Conservation (phyloP, 1,140 invertebrate genomes). For the Drosophila nikananu region DNA sequence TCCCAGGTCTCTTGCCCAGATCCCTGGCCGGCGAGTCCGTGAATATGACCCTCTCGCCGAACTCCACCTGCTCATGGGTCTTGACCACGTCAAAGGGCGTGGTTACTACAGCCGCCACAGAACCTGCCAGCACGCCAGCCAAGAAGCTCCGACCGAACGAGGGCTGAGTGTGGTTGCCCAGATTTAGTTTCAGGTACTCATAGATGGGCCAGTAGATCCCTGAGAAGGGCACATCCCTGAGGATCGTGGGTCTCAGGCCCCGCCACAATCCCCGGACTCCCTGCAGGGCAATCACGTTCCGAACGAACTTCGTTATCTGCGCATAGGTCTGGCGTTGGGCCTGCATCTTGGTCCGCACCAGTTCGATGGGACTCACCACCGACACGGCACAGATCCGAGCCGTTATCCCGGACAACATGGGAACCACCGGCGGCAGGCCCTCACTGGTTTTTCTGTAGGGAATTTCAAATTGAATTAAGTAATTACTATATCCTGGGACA, state of each 20-base stretch:
- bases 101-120: conserved; percentile 95
- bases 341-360: conserved; percentile 99
- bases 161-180: conserved; percentile 87
- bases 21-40: conserved; percentile 86
- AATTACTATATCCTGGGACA: background rate
- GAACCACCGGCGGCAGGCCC: conserved; percentile 89
- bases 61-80: conserved; percentile 98
- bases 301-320: conserved; percentile 87
- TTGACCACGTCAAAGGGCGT: conserved; percentile 99
- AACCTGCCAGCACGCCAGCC: conserved; percentile 94
- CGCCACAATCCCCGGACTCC: conserved; percentile 94
- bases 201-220: conserved; percentile 98
- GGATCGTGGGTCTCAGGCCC: conserved; percentile 95
- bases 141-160: conserved; percentile 93
- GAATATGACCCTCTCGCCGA: conserved; percentile 94
- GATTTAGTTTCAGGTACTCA: conserved; percentile 92
- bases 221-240: conserved; percentile 98
- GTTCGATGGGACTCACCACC: conserved; percentile 96
- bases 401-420: conserved; percentile 91
- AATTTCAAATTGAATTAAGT: background rate
- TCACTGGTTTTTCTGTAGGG: background rate
- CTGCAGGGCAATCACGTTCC: conserved; percentile 89
- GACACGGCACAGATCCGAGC: conserved; percentile 94
- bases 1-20: conserved; percentile 57
- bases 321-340: conserved; percentile 94